Percentiles rank a stretch among this genome's conserved stretches.
phyloP scores from a whole-genome alignment of 2,113 vertebrate species.

The Bambusicola thoracicus region DNA sequence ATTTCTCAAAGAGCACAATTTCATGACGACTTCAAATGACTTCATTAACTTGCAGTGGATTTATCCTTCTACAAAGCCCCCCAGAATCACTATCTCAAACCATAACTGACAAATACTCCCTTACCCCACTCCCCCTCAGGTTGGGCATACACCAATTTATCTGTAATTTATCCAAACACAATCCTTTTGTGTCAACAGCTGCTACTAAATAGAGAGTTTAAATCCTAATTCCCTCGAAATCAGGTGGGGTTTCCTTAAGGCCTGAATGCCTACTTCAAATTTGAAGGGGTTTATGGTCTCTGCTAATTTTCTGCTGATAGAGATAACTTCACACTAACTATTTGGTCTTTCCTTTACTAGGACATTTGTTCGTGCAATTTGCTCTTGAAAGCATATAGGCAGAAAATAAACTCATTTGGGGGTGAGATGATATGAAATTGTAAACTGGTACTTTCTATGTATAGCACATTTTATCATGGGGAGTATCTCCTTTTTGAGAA shows the following conservation, averaged over 20 bases:
- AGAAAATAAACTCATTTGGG: neutral
- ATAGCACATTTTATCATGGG: neutral
- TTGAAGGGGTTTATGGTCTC: neutral
- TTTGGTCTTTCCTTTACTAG: neutral
- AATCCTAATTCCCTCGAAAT: neutral
- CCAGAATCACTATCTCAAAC: neutral
- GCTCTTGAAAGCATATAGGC: neutral
- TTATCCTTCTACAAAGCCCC: neutral
- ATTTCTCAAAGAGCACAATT: neutral
- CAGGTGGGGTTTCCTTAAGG: neutral
- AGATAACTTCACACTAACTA: neutral
- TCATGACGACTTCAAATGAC: neutral
- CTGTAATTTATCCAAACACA: neutral
- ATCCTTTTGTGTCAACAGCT: neutral
- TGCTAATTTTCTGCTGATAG: neutral
- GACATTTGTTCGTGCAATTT: neutral
- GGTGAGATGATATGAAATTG: neutral
- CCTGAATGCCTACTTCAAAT: neutral
- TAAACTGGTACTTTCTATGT: neutral
- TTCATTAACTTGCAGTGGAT: neutral
- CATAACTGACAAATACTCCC: neutral
- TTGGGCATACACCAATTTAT: neutral
- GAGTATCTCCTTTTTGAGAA: neutral
- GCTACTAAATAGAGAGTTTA: neutral
- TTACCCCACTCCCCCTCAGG: neutral